Percentiles rank a stretch among this genome's conserved stretches.
Conservation (phyloP, 2,888 invertebrate genomes). For the Mythimna lalbum region DNA sequence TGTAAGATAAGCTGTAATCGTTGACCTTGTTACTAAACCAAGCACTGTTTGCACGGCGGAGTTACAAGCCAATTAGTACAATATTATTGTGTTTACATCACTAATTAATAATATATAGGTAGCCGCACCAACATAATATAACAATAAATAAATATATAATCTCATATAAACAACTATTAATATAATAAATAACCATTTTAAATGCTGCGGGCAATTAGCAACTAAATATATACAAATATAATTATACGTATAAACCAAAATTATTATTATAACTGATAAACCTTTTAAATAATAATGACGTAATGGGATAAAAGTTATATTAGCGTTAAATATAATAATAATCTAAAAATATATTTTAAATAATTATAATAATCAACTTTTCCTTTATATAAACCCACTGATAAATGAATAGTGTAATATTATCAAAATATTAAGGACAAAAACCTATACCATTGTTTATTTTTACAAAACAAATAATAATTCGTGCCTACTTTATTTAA, state of each 20-base stretch:
- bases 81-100: slow-evolving; percentile 59
- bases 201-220: slow-evolving; percentile 56
- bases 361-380: slow-evolving; percentile 3
- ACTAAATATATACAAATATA: slow-evolving; percentile 28
- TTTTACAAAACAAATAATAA: neutral
- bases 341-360: slow-evolving; percentile 15
- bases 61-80: slow-evolving; percentile 61
- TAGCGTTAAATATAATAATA: slow-evolving; percentile 3
- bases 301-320: slow-evolving; percentile 28
- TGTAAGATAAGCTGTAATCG: slow-evolving; percentile 67
- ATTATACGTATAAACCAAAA: slow-evolving; percentile 37
- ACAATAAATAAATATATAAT: slow-evolving; percentile 34
- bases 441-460: neutral
- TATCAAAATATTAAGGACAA: slow-evolving; percentile 13
- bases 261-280: slow-evolving; percentile 28
- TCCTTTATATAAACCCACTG: slow-evolving; percentile 15
- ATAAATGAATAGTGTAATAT: neutral
- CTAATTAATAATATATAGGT: slow-evolving; percentile 65
- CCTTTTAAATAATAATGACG: slow-evolving; percentile 29
- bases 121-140: slow-evolving; percentile 48
- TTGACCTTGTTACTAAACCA: slow-evolving; percentile 65
- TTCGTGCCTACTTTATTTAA: neutral
- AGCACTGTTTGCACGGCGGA: slow-evolving; percentile 62
- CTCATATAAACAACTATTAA: slow-evolving; percentile 45
- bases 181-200: slow-evolving; percentile 41